Base-by-base conservation (phyloP, 2,113 vertebrate species). In the Lutjanus erythropterus region DNA sequence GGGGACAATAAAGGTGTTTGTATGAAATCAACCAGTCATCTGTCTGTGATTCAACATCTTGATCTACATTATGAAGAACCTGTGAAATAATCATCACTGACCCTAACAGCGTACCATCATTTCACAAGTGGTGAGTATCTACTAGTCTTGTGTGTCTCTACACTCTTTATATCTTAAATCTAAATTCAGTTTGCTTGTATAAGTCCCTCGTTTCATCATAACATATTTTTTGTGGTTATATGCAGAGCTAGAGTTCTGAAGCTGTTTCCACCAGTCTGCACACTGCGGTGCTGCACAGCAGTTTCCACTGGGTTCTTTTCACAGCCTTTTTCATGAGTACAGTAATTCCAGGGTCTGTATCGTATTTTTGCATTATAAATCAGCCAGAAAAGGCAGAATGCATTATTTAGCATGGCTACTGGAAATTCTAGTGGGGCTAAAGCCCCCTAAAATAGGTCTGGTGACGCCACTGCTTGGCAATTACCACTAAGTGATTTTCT, bases 281-380 rank as follows among this genome's bases (percentile, higher is more conserved):
- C 9, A 39, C 50, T 47, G 41, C 47, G n/a, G n/a, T n/a, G 0
- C 39, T 21, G 29, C 25, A 59, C 62, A 74, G 62, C 64, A 44
- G 31, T 84, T 80, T 77, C 53, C 59, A 44, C 25, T 25, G 53
- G 50, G 11, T 65, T 25, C 55, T 15, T n/a, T n/a, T n/a, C n/a
- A n/a, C n/a, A n/a, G 53, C n/a, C 35, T 9, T 55, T 76, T 73
- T 67, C 37, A 70, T 62, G 27, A 72, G 37, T 35, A 4, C 42
- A 81, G 71, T 80, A 71, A 71, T 71, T 70, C 76, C 72, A 25
- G 23, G 72, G 66, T 74, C 39, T 81, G 52, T 52, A 70, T 62
- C 55, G 9, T 84, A 61, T 86, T 84, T 90, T 75, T 77, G 53
- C 81, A 85, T 81, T 86, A 84, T 84, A 75, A 91, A 88, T 87